Percentiles rank a stretch among this genome's conserved stretches.
phyloP scores from a whole-genome alignment of 2,797 vertebrate genomes.

The Coilia nasus region DNA sequence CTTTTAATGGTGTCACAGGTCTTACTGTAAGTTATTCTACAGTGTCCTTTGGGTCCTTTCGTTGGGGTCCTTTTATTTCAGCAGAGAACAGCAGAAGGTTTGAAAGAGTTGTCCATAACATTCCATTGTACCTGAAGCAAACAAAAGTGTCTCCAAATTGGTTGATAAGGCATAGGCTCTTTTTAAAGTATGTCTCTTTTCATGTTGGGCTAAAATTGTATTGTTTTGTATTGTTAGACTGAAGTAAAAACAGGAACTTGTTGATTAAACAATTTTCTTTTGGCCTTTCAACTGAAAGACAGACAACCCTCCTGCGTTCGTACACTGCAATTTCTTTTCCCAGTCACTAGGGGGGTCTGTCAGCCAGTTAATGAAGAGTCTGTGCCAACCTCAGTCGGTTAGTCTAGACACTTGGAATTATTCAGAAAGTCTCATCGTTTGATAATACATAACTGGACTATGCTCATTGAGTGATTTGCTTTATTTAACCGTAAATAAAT shows the following conservation, averaged over 20 bases:
- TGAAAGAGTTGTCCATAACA: too few species aligned
- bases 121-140: too few species aligned
- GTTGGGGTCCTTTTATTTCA: too few species aligned
- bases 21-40: too few species aligned
- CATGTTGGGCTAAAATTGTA: background rate
- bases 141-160: too few species aligned
- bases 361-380: slow-evolving; percentile 36
- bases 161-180: too few species aligned
- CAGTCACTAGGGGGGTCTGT: slow-evolving; percentile 49
- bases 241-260: background rate
- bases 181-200: background rate
- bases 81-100: too few species aligned
- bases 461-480: background rate
- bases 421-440: background rate
- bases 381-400: background rate
- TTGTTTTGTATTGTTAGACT: too few species aligned
- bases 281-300: background rate
- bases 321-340: background rate
- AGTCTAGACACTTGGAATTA: background rate
- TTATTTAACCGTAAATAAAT: too few species aligned
- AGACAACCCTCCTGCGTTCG: background rate
- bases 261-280: background rate
- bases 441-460: background rate
- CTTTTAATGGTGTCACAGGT: background rate
- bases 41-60: too few species aligned